phyloP scores from a whole-genome alignment of 92 coral and sea anemone genomes.

The Phymanthus crucifer region DNA sequence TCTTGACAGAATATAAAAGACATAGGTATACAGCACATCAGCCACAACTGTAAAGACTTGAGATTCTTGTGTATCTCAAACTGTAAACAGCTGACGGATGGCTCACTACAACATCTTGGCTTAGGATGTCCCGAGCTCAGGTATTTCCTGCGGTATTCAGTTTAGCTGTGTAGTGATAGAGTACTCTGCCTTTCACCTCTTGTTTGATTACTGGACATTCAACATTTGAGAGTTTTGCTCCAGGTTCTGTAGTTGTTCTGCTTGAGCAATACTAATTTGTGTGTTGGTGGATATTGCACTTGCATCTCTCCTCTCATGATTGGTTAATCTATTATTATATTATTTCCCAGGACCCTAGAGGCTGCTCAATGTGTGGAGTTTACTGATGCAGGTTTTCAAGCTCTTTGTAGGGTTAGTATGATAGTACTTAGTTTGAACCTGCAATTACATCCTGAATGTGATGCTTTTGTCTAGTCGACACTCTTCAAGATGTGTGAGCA shows the following conservation, averaged over 20 bases:
- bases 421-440: no score
- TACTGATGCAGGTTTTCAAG: conserved; percentile 94
- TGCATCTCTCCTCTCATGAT: neutral
- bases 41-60: conserved; percentile 79
- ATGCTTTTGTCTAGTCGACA: no score
- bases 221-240: no score
- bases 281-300: no score
- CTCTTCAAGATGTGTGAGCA: no score
- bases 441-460: neutral
- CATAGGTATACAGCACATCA: conserved; percentile 72
- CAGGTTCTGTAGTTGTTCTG: no score
- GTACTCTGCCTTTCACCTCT: no score
- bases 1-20: conserved; percentile 76
- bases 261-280: no score
- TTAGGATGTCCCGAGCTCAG: conserved; percentile 85
- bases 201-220: no score
- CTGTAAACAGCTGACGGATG: conserved; percentile 89
- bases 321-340: neutral
- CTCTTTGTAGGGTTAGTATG: conserved; percentile 84
- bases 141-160: conserved; percentile 26
- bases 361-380: conserved; percentile 98
- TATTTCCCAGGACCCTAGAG: conserved; percentile 76
- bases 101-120: conserved; percentile 84
- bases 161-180: no score
- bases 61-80: conserved; percentile 93